Base-by-base conservation (phyloP, 1,140 invertebrate genomes). In the Drosophila lacteicornis region DNA sequence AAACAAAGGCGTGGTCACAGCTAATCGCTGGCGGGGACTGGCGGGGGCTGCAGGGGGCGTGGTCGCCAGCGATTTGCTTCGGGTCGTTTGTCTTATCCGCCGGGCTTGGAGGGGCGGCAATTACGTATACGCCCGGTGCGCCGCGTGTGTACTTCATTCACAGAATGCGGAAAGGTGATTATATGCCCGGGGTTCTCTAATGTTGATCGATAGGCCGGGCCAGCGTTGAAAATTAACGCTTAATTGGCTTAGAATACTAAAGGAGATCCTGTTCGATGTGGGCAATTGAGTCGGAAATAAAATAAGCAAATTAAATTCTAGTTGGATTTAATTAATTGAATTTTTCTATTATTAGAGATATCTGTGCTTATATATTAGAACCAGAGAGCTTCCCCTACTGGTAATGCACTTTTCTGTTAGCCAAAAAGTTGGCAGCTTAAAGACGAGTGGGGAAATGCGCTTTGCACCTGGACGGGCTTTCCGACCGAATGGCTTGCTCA, bases 81-180 rank as follows among this genome's bases (percentile, higher is more conserved):
- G 58, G 74, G 46, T 79, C 74, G 79, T 88, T 88, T 88, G 68
- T 88, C 81, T 86, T 85, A 36, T 51, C 46, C 61, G 56, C 42
- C 38, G 49, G 53, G 38, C 62, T n/a, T 49, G 62, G 19, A 27
- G 19, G 38, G 67, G 33, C 30, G 59, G 56, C 68, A 66, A 80
- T 77, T 69, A 74, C 70, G 71, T 71, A 71, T 71, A 27, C 69
- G 67, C 67, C 53, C 53, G 22, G 68, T 71, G 63, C 6, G 69
- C 69, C 30, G 27, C 51, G 40, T 70, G 30, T 70, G 62, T 74
- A 56, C 62, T 79, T 53, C 57, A 76, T 84, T 74, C 70, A 68
- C 60, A 57, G 78, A 88, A 88, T 82, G 85, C 85, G 85, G 85
- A 88, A 88, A 88, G 85, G 85, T 90, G 81, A 85, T 88, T 90